Conservation (phyloP, 2,888 invertebrate species). For the Laothoe populi region DNA sequence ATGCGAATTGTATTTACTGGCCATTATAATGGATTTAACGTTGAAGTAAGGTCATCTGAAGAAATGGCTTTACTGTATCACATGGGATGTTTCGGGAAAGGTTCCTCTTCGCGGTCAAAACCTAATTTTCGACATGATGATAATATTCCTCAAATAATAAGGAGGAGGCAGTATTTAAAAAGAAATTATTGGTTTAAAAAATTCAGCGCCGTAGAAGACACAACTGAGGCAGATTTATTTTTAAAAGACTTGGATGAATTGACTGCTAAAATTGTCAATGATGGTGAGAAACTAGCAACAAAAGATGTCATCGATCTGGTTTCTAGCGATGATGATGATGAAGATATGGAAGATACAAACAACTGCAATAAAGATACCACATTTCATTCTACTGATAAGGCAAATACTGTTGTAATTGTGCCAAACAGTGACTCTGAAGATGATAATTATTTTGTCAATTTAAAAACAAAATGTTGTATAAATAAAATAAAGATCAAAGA, state of each 20-base stretch:
- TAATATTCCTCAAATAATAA: conserved; percentile 73
- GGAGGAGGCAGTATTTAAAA: conserved; percentile 85
- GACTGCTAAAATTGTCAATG: conserved; percentile 58
- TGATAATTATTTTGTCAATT: conserved; percentile 85
- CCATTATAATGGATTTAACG: conserved; percentile 87
- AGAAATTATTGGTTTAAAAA: conserved; percentile 84
- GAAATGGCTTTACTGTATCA: conserved; percentile 87
- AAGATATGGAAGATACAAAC: conserved; percentile 45
- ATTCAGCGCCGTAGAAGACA: conserved; percentile 53
- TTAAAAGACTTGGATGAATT: conserved; percentile 63
- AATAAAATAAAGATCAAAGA: conserved; percentile 86
- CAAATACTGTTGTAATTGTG: conserved; percentile 83
- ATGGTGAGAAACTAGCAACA: conserved; percentile 49
- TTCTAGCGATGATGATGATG: conserved; percentile 69
- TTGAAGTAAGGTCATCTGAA: conserved; percentile 85
- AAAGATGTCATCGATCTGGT: conserved; percentile 77
- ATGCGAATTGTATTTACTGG: conserved; percentile 83
- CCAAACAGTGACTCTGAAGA: conserved; percentile 88
- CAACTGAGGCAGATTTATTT: conserved; percentile 53
- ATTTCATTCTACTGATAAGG: conserved; percentile 50
- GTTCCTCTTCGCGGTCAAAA: conserved; percentile 85
- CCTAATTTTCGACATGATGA: conserved; percentile 72
- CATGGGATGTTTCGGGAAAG: conserved; percentile 92
- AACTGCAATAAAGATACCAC: conserved; percentile 39
- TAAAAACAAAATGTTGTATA: conserved; percentile 85